These are phyloP conservation scores for Anabacerthia variegaticeps DNA, from an alignment of 2,797 vertebrate species.

Conservation along the genomic window DNA sequence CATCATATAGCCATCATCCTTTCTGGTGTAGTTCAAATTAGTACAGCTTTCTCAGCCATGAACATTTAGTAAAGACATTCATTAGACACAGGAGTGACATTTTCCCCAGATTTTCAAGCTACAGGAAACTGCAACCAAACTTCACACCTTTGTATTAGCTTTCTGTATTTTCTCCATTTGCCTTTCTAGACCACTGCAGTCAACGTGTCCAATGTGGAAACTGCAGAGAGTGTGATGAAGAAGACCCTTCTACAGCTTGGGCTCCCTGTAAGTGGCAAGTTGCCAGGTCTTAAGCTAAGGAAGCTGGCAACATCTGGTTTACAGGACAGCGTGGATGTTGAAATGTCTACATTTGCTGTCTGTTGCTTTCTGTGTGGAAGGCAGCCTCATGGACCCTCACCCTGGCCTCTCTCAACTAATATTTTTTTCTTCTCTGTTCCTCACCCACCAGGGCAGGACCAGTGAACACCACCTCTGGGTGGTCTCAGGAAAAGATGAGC, in stretches of 20 bases:
- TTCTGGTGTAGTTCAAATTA: neutral
- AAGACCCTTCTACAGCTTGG: constrained; percentile 68
- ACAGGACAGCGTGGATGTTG: neutral
- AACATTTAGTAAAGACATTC: neutral
- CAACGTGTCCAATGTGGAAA: constrained; percentile 73
- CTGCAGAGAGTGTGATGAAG: constrained; percentile 72
- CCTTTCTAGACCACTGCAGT: constrained; percentile 62
- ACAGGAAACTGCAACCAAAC: neutral
- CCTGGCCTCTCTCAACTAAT: neutral
- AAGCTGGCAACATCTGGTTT: neutral
- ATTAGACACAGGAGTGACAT: neutral
- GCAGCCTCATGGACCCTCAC: neutral
- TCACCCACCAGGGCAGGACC: constrained; percentile 61
- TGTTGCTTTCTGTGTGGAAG: neutral
- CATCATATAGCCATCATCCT: neutral
- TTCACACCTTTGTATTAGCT: neutral
- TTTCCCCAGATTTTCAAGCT: neutral
- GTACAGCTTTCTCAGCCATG: neutral
- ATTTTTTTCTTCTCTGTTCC: neutral
- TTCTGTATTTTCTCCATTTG: neutral
- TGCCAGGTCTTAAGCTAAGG: neutral
- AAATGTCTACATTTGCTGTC: neutral
- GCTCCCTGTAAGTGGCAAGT: constrained; percentile 69
- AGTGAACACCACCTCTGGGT: constrained; percentile 80
- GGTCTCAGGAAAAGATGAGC: constrained; percentile 74